Percentiles rank a stretch among this genome's conserved stretches.
Evolutionary conservation across 2,888 invertebrate genomes (phyloP).

Genomic region (Axea sp.): DNA sequence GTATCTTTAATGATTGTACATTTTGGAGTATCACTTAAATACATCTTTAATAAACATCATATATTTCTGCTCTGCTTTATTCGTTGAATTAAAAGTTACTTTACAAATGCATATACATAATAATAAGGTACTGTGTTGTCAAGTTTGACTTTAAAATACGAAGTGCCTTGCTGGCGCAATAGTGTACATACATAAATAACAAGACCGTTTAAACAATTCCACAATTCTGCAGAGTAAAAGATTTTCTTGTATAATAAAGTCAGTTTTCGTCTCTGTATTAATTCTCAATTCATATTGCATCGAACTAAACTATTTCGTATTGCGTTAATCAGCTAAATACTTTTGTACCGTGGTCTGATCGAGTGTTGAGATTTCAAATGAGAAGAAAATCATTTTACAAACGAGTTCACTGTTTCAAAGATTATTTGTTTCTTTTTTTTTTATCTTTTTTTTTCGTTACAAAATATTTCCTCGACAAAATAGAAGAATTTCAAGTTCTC

Average conservation of each 20-base stretch:
- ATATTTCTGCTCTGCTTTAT: slow-evolving; percentile 1
- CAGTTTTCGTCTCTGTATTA: too few species aligned
- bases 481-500: background rate
- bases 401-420: too few species aligned
- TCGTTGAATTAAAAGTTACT: slow-evolving; percentile 11
- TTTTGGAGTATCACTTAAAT: slow-evolving; percentile 18
- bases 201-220: slow-evolving; percentile 34
- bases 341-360: too few species aligned
- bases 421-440: too few species aligned
- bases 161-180: slow-evolving; percentile 5
- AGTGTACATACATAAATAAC: slow-evolving; percentile 24
- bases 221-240: slow-evolving; percentile 7
- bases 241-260: slow-evolving; percentile 3
- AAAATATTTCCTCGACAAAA: slow-evolving; percentile 21
- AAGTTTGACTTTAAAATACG: slow-evolving; percentile 29
- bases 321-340: too few species aligned
- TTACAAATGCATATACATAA: slow-evolving; percentile 17
- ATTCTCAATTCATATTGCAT: too few species aligned
- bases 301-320: too few species aligned
- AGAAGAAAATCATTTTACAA: too few species aligned
- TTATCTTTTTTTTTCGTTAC: too few species aligned
- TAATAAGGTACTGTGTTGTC: slow-evolving; percentile 28
- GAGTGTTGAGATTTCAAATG: too few species aligned
- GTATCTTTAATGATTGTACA: slow-evolving; percentile 10
- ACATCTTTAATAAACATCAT: slow-evolving; percentile 23